A percentile compares a stretch with the other conserved stretches of the same genome.
phyloP scores from a whole-genome alignment of 2,797 vertebrate species.

The Euthynnus affinis region DNA sequence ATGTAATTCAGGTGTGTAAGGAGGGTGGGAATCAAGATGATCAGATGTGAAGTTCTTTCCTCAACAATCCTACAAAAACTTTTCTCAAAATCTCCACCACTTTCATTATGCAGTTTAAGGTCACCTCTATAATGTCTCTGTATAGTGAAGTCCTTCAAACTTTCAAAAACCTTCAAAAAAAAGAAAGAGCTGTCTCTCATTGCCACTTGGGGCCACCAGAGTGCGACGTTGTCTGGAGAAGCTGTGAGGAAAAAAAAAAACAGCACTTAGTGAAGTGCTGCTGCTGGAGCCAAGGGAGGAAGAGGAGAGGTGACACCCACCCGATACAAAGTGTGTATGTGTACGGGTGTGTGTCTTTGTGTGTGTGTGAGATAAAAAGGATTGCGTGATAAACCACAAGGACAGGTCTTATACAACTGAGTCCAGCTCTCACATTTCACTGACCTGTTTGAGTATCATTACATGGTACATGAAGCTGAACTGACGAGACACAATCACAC shows the following conservation, averaged over 20 bases:
- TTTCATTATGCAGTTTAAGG: background rate
- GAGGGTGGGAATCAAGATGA: background rate
- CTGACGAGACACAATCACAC: constrained; percentile 18
- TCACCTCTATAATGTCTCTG: background rate
- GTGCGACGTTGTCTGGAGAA: background rate
- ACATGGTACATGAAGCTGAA: constrained; percentile 25
- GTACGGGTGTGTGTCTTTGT: constrained; percentile 6
- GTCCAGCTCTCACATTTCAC: constrained; percentile 46
- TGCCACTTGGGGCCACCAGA: constrained; percentile 10
- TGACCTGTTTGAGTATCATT: constrained; percentile 35
- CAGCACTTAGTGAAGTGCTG: constrained; percentile 1
- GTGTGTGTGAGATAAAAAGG: background rate
- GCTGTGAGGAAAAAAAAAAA: background rate
- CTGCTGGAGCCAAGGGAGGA: constrained; percentile 3
- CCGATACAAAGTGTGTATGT: background rate
- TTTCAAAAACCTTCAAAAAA: background rate
- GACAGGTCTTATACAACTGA: constrained; percentile 14
- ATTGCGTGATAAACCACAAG: constrained; percentile 16
- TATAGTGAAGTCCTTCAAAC: background rate
- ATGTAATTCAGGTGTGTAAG: background rate
- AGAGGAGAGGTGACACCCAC: constrained; percentile 21
- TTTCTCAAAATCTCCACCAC: background rate
- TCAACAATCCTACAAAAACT: no score
- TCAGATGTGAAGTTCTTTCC: no score
- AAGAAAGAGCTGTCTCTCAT: background rate